phyloP scores from a whole-genome alignment of 2,797 vertebrate genomes.

The Sebastes miniatus region DNA sequence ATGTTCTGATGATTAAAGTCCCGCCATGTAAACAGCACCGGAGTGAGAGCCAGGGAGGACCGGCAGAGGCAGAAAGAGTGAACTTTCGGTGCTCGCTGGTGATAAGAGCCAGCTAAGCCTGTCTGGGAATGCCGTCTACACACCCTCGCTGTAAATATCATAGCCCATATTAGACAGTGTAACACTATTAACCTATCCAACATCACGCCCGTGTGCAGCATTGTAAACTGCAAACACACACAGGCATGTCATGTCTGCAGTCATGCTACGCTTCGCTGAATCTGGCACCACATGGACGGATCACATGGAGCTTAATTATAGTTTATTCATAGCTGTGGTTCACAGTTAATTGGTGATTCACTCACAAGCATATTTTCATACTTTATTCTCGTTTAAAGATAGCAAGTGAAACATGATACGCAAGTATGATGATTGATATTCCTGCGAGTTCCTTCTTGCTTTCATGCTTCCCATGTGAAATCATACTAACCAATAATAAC shows the following conservation, averaged over 20 bases:
- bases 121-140: conserved; percentile 67
- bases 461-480: background rate
- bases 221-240: conserved; percentile 5
- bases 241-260: background rate
- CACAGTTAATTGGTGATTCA: background rate
- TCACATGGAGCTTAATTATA: conserved; percentile 26
- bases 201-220: background rate
- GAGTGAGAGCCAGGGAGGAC: conserved; percentile 26
- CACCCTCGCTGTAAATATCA: conserved; percentile 46
- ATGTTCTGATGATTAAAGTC: conserved; percentile 39
- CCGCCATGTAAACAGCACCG: conserved; percentile 14
- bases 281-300: background rate
- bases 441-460: background rate
- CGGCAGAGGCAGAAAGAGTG: conserved; percentile 4
- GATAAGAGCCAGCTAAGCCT: conserved; percentile 53
- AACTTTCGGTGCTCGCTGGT: conserved; percentile 23
- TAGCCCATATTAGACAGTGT: background rate
- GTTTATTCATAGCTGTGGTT: background rate
- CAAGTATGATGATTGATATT: background rate
- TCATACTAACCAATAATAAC: background rate
- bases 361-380: background rate
- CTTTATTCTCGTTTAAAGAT: background rate
- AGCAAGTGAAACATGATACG: background rate
- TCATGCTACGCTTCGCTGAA: background rate
- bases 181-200: conserved; percentile 21